Evolutionary conservation across 1,140 invertebrate genomes (phyloP).

Genomic region (Maconellicoccus hirsutus): DNA sequence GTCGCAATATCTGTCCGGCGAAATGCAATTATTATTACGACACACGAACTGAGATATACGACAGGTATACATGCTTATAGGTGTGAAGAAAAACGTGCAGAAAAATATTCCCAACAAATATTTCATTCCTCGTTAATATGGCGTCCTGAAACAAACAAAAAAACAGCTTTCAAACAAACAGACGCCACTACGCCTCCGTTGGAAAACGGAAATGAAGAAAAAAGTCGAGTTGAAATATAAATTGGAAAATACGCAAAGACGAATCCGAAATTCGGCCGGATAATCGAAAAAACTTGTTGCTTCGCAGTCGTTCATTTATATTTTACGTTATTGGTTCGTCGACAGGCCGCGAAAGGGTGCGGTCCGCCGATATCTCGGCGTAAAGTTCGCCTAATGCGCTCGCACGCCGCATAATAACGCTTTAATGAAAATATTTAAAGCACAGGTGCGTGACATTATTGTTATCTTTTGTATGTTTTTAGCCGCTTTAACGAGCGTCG

Average conservation of each 20-base stretch:
- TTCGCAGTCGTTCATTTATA: neutral
- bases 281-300: constrained; percentile 9
- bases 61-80: constrained; percentile 32
- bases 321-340: neutral
- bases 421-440: constrained; percentile 1
- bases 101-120: constrained; percentile 14
- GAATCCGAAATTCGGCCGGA: neutral
- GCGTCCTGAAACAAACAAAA: neutral
- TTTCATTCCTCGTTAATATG: constrained; percentile 13
- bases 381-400: neutral
- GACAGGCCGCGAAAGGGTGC: no score
- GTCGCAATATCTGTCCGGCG: constrained; percentile 75
- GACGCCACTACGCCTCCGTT: neutral
- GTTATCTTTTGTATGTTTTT: neutral
- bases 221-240: neutral
- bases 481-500: no score
- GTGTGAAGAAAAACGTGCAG: neutral
- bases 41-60: constrained; percentile 71
- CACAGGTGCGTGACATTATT: neutral
- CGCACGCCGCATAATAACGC: neutral
- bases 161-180: neutral
- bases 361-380: neutral
- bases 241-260: neutral
- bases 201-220: neutral
- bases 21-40: constrained; percentile 62